Conservation (phyloP, 2,797 vertebrate genomes). For the Sardinella longiceps region DNA sequence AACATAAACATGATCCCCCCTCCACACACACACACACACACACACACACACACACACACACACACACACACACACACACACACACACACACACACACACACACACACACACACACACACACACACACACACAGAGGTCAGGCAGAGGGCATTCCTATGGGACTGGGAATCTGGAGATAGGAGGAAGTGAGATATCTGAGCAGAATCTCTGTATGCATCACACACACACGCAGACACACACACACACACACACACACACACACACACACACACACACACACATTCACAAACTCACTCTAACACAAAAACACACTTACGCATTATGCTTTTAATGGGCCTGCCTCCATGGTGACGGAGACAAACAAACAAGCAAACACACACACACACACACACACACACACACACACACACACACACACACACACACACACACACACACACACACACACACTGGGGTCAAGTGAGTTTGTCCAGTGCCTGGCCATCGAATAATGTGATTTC, state of each 20-base stretch:
- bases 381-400: background rate
- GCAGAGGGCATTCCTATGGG: background rate
- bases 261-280: background rate
- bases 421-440: background rate
- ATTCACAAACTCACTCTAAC: background rate
- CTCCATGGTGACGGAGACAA: background rate
- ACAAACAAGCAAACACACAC: background rate
- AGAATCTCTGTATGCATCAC: background rate
- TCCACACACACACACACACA: too few species aligned
- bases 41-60: constrained; percentile 29
- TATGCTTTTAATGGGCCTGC: background rate
- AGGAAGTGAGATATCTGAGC: constrained; percentile 10
- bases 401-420: background rate
- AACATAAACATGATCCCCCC: too few species aligned
- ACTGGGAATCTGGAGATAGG: background rate
- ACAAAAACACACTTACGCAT: background rate
- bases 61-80: constrained; percentile 33
- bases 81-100: constrained; percentile 25
- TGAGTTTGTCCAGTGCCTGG: background rate
- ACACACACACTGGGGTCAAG: background rate
- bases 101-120: background rate
- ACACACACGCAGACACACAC: background rate
- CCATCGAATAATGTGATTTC: background rate
- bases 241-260: background rate
- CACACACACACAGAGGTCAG: constrained; percentile 5